Conservation (phyloP, 2,888 invertebrate species). For the Ptychoptera albimana region DNA sequence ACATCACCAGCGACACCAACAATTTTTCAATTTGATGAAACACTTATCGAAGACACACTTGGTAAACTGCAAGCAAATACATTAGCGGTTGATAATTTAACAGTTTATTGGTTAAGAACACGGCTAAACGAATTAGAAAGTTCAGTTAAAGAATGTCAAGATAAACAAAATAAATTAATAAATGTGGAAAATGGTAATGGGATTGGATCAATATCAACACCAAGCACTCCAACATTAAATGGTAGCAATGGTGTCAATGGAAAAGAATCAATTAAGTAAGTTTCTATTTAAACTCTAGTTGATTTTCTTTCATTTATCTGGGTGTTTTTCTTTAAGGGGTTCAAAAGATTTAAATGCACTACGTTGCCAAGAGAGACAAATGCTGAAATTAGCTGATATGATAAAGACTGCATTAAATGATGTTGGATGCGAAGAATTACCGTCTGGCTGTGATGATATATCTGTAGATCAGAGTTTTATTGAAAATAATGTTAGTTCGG, state of each 20-base stretch:
- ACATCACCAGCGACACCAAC: constrained; percentile 62
- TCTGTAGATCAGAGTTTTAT: constrained; percentile 40
- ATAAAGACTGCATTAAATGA: constrained; percentile 73
- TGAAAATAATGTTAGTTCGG: constrained; percentile 35
- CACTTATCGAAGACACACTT: constrained; percentile 73
- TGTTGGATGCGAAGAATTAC: constrained; percentile 74
- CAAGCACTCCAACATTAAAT: constrained; percentile 30
- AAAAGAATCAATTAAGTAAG: constrained; percentile 21
- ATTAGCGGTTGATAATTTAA: constrained; percentile 81
- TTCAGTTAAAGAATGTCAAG: constrained; percentile 64
- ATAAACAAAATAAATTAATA: constrained; percentile 44
- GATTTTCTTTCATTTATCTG: too few species aligned
- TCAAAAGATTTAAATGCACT: constrained; percentile 63
- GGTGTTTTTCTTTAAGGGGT: constrained; percentile 16
- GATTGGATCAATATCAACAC: constrained; percentile 14
- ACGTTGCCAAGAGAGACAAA: constrained; percentile 68
- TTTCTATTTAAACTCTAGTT: neutral
- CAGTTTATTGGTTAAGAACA: constrained; percentile 74
- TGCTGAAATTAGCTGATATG: constrained; percentile 66
- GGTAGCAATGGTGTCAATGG: constrained; percentile 33
- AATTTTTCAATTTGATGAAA: constrained; percentile 73
- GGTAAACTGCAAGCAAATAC: constrained; percentile 77
- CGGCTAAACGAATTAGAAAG: constrained; percentile 62
- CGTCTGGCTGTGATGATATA: constrained; percentile 67
- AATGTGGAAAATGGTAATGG: constrained; percentile 23